phyloP scores from a whole-genome alignment of 2,888 invertebrate genomes.

The Adelognathus sp. region DNA sequence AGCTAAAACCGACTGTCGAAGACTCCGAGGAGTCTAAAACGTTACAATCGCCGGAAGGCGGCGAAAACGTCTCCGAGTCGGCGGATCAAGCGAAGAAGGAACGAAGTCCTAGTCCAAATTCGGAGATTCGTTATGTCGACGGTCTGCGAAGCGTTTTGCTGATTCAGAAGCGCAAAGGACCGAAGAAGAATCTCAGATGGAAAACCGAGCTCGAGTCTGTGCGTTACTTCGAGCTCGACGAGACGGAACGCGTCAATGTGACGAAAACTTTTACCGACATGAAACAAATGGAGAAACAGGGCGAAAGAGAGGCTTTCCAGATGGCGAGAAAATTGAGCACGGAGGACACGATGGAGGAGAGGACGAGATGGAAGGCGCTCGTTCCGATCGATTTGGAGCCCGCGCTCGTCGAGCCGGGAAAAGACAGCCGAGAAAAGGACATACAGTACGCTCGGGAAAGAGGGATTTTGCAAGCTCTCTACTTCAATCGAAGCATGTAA shows the following conservation, averaged over 20 bases:
- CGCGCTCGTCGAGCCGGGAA: slow-evolving; percentile 86
- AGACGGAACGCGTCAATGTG: slow-evolving; percentile 97
- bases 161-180: slow-evolving; percentile 88
- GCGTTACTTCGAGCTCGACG: slow-evolving; percentile 96
- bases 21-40: slow-evolving; percentile 72
- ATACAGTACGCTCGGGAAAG: slow-evolving; percentile 94
- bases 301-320: slow-evolving; percentile 92
- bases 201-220: slow-evolving; percentile 92
- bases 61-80: slow-evolving; percentile 58
- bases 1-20: slow-evolving; percentile 62
- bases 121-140: slow-evolving; percentile 80
- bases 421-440: slow-evolving; percentile 92
- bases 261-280: slow-evolving; percentile 95
- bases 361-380: slow-evolving; percentile 89
- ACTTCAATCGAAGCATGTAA: slow-evolving; percentile 89
- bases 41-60: slow-evolving; percentile 71
- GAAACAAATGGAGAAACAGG: slow-evolving; percentile 93
- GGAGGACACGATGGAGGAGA: slow-evolving; percentile 92
- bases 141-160: slow-evolving; percentile 90
- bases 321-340: slow-evolving; percentile 88
- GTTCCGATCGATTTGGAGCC: slow-evolving; percentile 87
- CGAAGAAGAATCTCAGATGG: slow-evolving; percentile 92
- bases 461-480: slow-evolving; percentile 90
- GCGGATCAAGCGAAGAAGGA: slow-evolving; percentile 65
- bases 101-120: slow-evolving; percentile 48